Evolutionary conservation across 2,888 invertebrate species (phyloP).

Genomic region (Meiosimyza decipiens): DNA sequence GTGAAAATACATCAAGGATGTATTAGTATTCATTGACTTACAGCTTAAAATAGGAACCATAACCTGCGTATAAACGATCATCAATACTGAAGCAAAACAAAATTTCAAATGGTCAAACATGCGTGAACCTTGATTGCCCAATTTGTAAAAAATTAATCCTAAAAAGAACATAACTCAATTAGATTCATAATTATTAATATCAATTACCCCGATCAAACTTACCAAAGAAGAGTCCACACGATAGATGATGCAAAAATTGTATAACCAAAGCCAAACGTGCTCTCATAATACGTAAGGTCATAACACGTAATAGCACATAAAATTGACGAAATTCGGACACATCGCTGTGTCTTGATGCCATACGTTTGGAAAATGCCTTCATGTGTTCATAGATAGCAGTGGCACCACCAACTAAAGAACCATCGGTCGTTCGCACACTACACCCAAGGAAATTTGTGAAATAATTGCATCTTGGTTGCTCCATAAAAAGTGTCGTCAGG

Average conservation of each 20-base stretch:
- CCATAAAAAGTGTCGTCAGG: slow-evolving; percentile 61
- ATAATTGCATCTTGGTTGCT: slow-evolving; percentile 50
- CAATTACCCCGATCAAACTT: slow-evolving; percentile 33
- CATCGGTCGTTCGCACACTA: slow-evolving; percentile 54
- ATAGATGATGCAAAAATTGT: slow-evolving; percentile 72
- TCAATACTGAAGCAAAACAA: slow-evolving; percentile 74
- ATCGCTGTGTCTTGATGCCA: slow-evolving; percentile 61
- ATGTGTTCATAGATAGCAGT: slow-evolving; percentile 68
- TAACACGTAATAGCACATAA: slow-evolving; percentile 70
- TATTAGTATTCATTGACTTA: slow-evolving; percentile 66
- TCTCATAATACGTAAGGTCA: slow-evolving; percentile 72
- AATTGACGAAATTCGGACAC: slow-evolving; percentile 72
- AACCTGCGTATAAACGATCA: slow-evolving; percentile 76
- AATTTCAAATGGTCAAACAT: slow-evolving; percentile 78
- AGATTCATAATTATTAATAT: not conserved
- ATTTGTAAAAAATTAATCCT: slow-evolving; percentile 73
- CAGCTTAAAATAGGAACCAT: slow-evolving; percentile 77
- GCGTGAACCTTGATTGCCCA: slow-evolving; percentile 74
- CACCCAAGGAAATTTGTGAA: slow-evolving; percentile 44
- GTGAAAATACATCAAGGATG: not conserved
- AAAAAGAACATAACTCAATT: slow-evolving; percentile 45
- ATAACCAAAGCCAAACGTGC: slow-evolving; percentile 72
- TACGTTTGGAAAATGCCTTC: slow-evolving; percentile 67
- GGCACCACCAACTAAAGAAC: slow-evolving; percentile 54
- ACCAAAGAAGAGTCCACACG: slow-evolving; percentile 71